These are phyloP conservation scores for Parnassius smintheus DNA, from an alignment of 2,888 invertebrate genomes.

Conservation along the genomic window DNA sequence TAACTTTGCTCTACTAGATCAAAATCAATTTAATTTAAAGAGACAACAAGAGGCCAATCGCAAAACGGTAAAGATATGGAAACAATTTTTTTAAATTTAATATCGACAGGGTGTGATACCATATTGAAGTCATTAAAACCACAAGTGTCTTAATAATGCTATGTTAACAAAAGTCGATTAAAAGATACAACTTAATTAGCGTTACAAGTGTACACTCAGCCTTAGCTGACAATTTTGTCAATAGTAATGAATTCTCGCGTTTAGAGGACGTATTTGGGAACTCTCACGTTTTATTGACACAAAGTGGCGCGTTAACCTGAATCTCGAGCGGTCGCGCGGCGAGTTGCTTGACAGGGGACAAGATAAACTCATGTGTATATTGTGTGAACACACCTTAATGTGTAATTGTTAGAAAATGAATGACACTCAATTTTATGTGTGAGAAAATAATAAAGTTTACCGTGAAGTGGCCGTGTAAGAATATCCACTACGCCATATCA, in stretches of 20 bases:
- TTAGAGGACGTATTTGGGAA: neutral
- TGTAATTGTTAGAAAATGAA: neutral
- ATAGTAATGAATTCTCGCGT: constrained; percentile 1
- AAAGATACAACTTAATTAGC: too few species aligned
- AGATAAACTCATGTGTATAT: too few species aligned
- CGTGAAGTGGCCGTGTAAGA: neutral
- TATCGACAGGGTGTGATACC: too few species aligned
- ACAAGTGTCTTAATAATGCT: too few species aligned
- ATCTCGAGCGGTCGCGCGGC: neutral
- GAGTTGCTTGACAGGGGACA: neutral
- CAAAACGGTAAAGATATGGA: too few species aligned
- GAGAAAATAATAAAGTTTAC: neutral
- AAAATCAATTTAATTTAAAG: too few species aligned
- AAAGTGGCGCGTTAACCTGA: constrained; percentile 2
- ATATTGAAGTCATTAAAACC: too few species aligned
- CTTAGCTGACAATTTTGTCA: constrained; percentile 1
- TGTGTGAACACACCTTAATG: neutral
- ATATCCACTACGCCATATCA: too few species aligned
- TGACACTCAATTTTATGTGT: neutral
- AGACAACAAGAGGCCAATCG: too few species aligned
- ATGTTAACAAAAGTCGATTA: too few species aligned
- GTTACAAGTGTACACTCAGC: neutral
- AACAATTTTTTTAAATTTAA: too few species aligned
- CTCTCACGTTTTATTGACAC: neutral
- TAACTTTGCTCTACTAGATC: too few species aligned